These are phyloP conservation scores for Triplophysa bombifrons DNA, from an alignment of 2,797 vertebrate species.

Conservation along the genomic window DNA sequence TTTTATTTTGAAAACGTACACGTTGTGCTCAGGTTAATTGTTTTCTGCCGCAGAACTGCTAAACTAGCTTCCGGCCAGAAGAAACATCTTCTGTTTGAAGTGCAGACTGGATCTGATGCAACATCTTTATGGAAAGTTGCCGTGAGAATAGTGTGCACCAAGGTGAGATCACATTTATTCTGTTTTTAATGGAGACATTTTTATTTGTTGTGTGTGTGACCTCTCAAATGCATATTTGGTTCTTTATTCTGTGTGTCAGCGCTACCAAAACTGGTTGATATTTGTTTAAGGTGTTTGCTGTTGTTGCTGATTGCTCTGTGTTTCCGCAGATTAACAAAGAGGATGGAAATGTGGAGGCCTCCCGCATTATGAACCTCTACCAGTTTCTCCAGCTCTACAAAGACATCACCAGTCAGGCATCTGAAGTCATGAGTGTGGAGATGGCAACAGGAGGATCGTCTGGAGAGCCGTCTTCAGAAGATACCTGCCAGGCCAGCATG, in stretches of 20 bases:
- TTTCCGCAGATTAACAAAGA: slow-evolving; percentile 92
- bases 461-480: slow-evolving; percentile 74
- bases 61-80: slow-evolving; percentile 89
- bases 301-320: slow-evolving; percentile 20
- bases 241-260: background rate
- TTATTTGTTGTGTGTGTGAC: background rate
- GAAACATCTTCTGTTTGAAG: slow-evolving; percentile 96
- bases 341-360: slow-evolving; percentile 87
- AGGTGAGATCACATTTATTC: slow-evolving; percentile 76
- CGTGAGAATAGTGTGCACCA: slow-evolving; percentile 93
- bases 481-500: slow-evolving; percentile 94
- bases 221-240: background rate
- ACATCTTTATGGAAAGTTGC: slow-evolving; percentile 95
- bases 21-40: background rate
- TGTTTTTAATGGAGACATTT: background rate
- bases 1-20: background rate
- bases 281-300: slow-evolving; percentile 6
- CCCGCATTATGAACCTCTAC: slow-evolving; percentile 97
- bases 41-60: slow-evolving; percentile 79
- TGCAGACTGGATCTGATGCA: slow-evolving; percentile 91
- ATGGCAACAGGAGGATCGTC: slow-evolving; percentile 75
- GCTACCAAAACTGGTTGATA: background rate
- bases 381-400: slow-evolving; percentile 97
- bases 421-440: slow-evolving; percentile 80
- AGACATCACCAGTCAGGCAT: slow-evolving; percentile 93